Percentiles rank a stretch among this genome's conserved stretches.
phyloP scores from a whole-genome alignment of 1,140 invertebrate species.

The Drosophila gunungcola region DNA sequence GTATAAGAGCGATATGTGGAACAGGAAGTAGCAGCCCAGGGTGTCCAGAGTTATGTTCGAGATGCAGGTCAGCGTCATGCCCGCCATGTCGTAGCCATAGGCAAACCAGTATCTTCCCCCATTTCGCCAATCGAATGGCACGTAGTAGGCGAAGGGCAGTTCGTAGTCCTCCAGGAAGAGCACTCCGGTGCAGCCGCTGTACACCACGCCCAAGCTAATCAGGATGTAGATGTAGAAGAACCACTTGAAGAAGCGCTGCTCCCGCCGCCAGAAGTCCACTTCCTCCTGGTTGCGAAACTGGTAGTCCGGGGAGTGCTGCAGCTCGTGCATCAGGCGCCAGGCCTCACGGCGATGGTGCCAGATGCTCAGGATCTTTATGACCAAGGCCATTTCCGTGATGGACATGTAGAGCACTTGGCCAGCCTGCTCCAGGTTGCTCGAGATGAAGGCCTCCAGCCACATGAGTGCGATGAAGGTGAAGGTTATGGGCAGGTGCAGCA shows the following conservation, averaged over 20 bases:
- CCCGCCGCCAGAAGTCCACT: conserved; percentile 27
- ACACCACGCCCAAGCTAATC: conserved; percentile 58
- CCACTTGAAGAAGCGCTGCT: conserved; percentile 56
- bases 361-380: conserved; percentile 71
- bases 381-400: conserved; percentile 63
- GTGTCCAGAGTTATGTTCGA: conserved; percentile 67
- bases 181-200: conserved; percentile 51
- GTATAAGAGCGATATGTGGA: conserved; percentile 67
- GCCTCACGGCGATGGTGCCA: conserved; percentile 50
- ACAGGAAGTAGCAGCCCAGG: conserved; percentile 71
- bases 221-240: conserved; percentile 55
- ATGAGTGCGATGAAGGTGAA: conserved; percentile 70
- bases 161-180: conserved; percentile 54
- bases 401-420: conserved; percentile 77
- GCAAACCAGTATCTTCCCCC: conserved; percentile 57
- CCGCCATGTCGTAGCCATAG: conserved; percentile 60
- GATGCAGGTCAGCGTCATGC: conserved; percentile 67
- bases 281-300: conserved; percentile 40
- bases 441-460: conserved; percentile 71
- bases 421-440: conserved; percentile 63
- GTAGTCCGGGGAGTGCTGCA: conserved; percentile 20
- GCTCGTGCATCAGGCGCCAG: conserved; percentile 50
- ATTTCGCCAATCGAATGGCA: conserved; percentile 71
- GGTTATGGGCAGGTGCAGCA: conserved; percentile 70
- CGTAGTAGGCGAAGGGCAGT: conserved; percentile 69